Percentiles rank a stretch among this genome's conserved stretches.
These are phyloP conservation scores for Eupsilia transversa DNA, from an alignment of 2,888 invertebrate genomes.

Conservation along the genomic window DNA sequence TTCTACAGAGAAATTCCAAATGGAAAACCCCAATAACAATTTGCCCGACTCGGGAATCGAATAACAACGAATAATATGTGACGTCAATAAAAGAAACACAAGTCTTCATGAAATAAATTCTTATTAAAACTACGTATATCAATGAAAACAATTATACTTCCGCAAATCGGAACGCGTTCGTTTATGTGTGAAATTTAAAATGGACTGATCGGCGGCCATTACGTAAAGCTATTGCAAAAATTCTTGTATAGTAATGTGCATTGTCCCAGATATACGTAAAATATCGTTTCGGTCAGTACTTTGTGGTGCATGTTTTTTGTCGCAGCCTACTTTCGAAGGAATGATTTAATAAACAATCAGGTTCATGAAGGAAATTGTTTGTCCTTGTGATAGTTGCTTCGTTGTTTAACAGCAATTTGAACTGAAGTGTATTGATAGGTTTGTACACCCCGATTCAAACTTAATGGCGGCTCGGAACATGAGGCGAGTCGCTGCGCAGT, in stretches of 20 bases:
- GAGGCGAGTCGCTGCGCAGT: too few species aligned
- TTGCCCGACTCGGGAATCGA: not conserved
- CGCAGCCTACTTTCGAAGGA: slow-evolving; percentile 63
- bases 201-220: slow-evolving; percentile 68
- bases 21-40: not conserved
- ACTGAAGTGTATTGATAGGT: not conserved
- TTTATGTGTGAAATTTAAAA: slow-evolving; percentile 67
- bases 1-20: not conserved
- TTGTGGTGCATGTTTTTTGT: slow-evolving; percentile 54
- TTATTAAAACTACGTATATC: slow-evolving; percentile 18
- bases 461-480: too few species aligned
- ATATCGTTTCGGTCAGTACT: slow-evolving; percentile 72
- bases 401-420: not conserved
- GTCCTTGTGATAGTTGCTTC: not conserved
- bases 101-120: not conserved
- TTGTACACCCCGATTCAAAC: too few species aligned
- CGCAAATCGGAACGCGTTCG: slow-evolving; percentile 67
- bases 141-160: slow-evolving; percentile 58
- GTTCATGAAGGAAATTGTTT: slow-evolving; percentile 10
- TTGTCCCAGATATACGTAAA: slow-evolving; percentile 70
- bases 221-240: slow-evolving; percentile 74
- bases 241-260: slow-evolving; percentile 67
- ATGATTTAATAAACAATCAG: slow-evolving; percentile 24
- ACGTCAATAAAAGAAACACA: not conserved
- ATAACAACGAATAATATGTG: not conserved